A percentile compares a stretch with the other conserved stretches of the same genome.
Conservation (phyloP, 2,113 vertebrate genomes). For the Equus przewalskii region DNA sequence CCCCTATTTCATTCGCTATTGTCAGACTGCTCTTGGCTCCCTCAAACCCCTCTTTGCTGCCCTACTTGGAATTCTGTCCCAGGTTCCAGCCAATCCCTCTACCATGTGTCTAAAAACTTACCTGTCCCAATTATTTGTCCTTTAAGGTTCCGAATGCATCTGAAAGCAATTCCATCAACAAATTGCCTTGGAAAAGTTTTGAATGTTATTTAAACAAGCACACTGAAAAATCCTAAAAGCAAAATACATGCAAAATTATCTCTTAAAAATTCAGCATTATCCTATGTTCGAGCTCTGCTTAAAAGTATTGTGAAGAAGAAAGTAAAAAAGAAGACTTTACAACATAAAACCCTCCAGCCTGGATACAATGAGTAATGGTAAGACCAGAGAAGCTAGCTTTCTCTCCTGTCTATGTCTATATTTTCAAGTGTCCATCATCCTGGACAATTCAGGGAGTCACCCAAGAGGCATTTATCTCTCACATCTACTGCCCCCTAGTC, state of each 20-base stretch:
- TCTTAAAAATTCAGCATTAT: slow-evolving; percentile 34
- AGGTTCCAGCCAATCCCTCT: not conserved
- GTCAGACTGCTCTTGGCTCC: not conserved
- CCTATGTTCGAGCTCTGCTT: not conserved
- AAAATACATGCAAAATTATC: not conserved
- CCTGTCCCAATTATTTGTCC: not conserved
- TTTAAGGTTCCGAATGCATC: not conserved
- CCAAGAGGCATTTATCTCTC: not conserved
- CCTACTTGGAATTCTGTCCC: not conserved
- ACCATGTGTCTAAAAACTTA: not conserved
- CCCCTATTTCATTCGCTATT: not conserved
- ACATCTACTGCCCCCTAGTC: not conserved
- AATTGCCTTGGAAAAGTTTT: not conserved
- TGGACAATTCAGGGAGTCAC: not conserved
- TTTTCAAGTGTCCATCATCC: not conserved
- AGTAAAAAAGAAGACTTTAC: not conserved
- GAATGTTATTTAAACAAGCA: slow-evolving; percentile 6
- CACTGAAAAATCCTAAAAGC: slow-evolving; percentile 1
- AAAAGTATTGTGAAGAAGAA: not conserved
- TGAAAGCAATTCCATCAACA: slow-evolving; percentile 39
- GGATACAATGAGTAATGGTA: not conserved
- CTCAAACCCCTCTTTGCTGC: not conserved
- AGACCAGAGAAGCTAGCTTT: not conserved
- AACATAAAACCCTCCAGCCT: not conserved
- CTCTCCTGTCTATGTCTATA: not conserved